Conservation (phyloP, 2,113 vertebrate species). For the Recurvirostra avosetta region DNA sequence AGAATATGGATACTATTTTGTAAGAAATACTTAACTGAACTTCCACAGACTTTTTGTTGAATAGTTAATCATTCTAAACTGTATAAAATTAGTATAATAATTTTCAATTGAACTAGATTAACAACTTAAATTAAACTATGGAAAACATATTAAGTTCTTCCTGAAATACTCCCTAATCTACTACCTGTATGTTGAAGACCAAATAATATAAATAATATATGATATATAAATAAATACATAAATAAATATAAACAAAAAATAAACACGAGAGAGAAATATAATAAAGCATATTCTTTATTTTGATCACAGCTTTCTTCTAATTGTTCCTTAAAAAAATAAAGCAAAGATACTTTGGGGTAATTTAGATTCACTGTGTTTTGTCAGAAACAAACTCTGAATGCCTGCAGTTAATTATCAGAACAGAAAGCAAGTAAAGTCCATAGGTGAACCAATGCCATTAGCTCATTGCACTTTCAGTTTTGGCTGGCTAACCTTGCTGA, state of each 20-base stretch:
- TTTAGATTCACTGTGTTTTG: not conserved
- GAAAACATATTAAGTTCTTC: not conserved
- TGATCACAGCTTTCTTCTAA: not conserved
- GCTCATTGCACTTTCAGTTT: not conserved
- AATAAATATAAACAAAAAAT: not conserved
- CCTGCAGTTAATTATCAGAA: not conserved
- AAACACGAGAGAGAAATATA: not conserved
- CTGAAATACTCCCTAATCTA: not conserved
- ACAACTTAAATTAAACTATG: not conserved
- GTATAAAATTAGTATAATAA: not conserved
- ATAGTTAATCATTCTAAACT: not conserved
- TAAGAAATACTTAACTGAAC: not conserved
- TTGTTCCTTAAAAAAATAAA: not conserved
- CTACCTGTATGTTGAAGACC: not conserved
- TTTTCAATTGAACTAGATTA: not conserved
- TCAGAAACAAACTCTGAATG: not conserved
- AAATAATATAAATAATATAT: not conserved
- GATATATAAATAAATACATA: not conserved
- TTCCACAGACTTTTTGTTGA: not conserved
- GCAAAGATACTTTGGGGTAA: accelerated
- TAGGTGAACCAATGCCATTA: not conserved
- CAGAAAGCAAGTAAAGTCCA: not conserved
- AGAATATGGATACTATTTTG: not conserved
- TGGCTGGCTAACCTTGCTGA: not conserved
- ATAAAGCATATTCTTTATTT: not conserved